Evolutionary conservation across 2,797 vertebrate genomes (phyloP), one percentile per base, ranked within the genome.

Genomic region (Apogon hyalosoma): DNA sequence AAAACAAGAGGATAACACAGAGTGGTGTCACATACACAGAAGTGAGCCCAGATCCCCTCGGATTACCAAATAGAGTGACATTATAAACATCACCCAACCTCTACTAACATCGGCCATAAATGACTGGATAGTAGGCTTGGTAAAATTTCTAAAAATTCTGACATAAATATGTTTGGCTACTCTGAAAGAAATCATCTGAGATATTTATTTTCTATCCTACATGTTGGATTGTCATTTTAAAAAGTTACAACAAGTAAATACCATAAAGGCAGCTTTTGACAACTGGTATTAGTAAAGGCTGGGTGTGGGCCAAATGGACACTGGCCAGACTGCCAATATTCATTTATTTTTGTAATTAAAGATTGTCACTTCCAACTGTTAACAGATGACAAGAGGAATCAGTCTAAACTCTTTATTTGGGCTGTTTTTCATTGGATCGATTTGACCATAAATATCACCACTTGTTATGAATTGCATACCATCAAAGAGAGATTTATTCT

Each of bases 1-100:
- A 91, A 90, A 86, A 84, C 80, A 79, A 87, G 80, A 84, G 77
- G 83, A 83, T 80, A 55, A 82, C 64, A 77, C 83, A 69, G 74
- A 80, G 77, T 57, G 63, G 75, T 79, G 87, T 88, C 88, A 81
- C 83, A 63, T 86, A 78, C 80, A 79, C 58, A 80, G 49, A 63
- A 53, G 60, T 74, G 69, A 77, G 63, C 41, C 31, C 53, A 15
- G 41, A 76, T 48, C 79, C 71, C 85, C 73, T 77, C 4, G 0
- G 68, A 77, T 73, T 66, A 74, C 77, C 66, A 63, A 57, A 77
- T 56, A 18, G 21, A 50, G 49, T 2, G 40, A 45, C 42, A 55
- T 59, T 47, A 42, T 47, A 47, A 67, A 54, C 53, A 42, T 64
- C 28, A 41, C 8, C 58, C 16, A 15, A 10, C 69, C 38, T 13